A percentile compares a stretch with the other conserved stretches of the same genome.
phyloP scores from a whole-genome alignment of 2,113 vertebrate species.

The Solea solea region DNA sequence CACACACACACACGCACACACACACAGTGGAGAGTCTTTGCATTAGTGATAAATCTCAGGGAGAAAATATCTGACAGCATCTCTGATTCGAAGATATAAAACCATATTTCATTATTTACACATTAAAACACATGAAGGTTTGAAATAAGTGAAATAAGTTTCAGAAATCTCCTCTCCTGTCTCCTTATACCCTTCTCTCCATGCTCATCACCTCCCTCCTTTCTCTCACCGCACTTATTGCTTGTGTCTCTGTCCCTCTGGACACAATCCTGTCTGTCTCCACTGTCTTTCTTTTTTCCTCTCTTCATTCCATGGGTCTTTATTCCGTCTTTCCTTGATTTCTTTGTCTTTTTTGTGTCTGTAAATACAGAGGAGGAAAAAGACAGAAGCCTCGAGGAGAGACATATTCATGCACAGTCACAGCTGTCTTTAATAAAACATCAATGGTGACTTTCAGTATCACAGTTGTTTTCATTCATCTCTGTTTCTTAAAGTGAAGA shows the following conservation, averaged over 20 bases:
- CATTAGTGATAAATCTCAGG: too few species aligned
- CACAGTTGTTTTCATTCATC: too few species aligned
- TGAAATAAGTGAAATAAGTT: too few species aligned
- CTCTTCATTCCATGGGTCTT: background rate
- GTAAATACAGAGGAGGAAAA: constrained; percentile 27
- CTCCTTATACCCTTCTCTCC: background rate
- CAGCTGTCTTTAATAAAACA: constrained; percentile 33
- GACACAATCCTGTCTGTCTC: background rate
- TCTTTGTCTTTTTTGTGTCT: background rate
- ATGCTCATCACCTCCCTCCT: background rate
- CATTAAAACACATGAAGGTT: too few species aligned
- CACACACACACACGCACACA: too few species aligned
- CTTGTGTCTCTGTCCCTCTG: background rate
- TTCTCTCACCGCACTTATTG: background rate
- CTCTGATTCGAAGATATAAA: too few species aligned
- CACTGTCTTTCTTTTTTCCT: background rate
- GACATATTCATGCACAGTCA: constrained; percentile 30
- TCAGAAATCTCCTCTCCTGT: background rate
- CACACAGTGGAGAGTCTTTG: too few species aligned
- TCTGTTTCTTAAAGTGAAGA: too few species aligned
- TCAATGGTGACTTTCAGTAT: background rate
- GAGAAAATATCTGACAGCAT: too few species aligned
- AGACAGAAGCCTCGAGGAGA: constrained; percentile 22
- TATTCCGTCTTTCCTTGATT: background rate
- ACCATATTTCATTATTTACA: too few species aligned